Base-by-base conservation (phyloP, 2,888 invertebrate species). In the Mimas tiliae region DNA sequence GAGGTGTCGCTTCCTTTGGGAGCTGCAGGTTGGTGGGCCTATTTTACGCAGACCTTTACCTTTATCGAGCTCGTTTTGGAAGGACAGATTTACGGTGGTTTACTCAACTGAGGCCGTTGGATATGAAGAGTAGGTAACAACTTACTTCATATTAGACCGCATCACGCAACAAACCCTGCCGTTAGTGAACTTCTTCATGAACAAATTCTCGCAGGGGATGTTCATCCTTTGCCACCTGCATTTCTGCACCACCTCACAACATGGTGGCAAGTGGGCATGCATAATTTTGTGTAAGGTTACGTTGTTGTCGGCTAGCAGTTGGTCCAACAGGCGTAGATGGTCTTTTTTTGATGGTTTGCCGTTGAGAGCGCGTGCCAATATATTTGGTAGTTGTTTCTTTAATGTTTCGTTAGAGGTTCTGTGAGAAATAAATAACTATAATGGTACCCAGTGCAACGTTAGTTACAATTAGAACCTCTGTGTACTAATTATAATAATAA, bases 161-260 rank as follows among this genome's bases (percentile, higher is more conserved):
- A 86, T 80, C 0, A 88, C 78, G 68, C 93, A 93, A 70, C 92
- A 92, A 0, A 83, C 69, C 0, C 91, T 91, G 76, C 80, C 83
- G 6, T 73, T 70, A 0, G 86, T 90, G 2, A 87, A 38, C 45
- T 84, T 75, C 63, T 81, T 84, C 3, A 73, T 66, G 65, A 92
- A 91, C 21, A 93, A 68, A 6, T 70, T 19, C 1, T 72, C 71
- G 65, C 91, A 91, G 0, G 86, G 79, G 11, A 86, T 64, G 33
- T 74, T 67, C 0, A 52, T 64, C 14, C 72, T 67, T 64, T 85
- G 83, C 83, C 86, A 89, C 34, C 87, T 81, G 63, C 91, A 93
- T 47, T 71, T 79, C 33, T 69, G 73, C 1, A 82, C 70, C 1
- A 88, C 52, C 14, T 76, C 72, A 0, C 67, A 48, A 65, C 92